Conservation (phyloP, 2,797 vertebrate species). For the Otolemur crassicaudatus region DNA sequence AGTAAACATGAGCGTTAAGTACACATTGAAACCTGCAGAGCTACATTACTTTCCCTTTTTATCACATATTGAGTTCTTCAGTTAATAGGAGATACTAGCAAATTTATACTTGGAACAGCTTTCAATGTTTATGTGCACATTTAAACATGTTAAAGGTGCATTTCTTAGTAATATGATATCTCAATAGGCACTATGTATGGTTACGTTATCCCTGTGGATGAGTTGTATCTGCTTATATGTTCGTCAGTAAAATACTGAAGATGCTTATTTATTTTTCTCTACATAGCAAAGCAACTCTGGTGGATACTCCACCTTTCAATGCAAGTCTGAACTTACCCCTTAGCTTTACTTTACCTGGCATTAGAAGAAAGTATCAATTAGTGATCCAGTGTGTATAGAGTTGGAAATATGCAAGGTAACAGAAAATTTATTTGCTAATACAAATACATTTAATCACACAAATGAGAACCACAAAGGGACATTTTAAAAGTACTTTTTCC, state of each 20-base stretch:
- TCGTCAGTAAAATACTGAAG: conserved; percentile 17
- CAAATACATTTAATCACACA: conserved; percentile 8
- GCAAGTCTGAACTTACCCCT: background rate
- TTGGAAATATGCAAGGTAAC: background rate
- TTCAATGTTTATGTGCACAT: conserved; percentile 45
- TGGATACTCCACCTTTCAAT: background rate
- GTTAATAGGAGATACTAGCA: conserved; percentile 26
- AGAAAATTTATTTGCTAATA: conserved; percentile 15
- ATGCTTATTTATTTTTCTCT: conserved; percentile 41
- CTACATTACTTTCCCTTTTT: conserved; percentile 57
- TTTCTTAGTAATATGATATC: conserved; percentile 42
- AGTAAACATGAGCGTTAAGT: conserved; percentile 48
- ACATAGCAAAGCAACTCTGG: background rate
- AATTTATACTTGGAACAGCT: conserved; percentile 44
- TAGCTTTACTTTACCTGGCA: background rate
- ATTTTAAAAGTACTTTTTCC: background rate
- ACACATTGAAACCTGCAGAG: conserved; percentile 30
- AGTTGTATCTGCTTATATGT: background rate
- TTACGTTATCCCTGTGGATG: background rate
- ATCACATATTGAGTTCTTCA: conserved; percentile 18
- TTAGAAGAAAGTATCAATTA: conserved; percentile 32
- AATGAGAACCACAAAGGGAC: background rate
- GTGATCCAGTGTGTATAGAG: background rate
- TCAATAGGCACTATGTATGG: background rate
- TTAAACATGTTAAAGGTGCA: background rate